A percentile compares a stretch with the other conserved stretches of the same genome.
phyloP scores from a whole-genome alignment of 2,113 vertebrate genomes.

The Arothron firmamentum region DNA sequence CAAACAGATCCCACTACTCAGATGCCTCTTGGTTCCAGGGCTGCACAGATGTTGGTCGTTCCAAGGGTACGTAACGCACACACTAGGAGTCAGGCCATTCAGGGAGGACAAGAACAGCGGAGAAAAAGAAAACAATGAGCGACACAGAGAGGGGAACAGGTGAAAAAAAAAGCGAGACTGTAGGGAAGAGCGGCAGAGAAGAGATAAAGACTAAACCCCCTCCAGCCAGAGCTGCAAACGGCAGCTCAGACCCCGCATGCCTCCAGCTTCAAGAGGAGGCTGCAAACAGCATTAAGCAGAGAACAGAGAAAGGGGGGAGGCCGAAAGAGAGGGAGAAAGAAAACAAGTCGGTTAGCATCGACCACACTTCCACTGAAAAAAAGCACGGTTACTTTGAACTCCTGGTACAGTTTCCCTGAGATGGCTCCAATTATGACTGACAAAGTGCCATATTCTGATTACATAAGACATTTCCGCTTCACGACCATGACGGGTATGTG shows the following conservation, averaged over 20 bases:
- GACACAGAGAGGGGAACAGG: slow-evolving; percentile 14
- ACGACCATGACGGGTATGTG: too few species aligned
- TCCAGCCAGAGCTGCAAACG: slow-evolving; percentile 21
- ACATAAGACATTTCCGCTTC: background rate
- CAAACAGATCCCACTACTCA: too few species aligned
- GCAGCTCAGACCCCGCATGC: slow-evolving; percentile 9
- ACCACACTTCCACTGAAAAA: slow-evolving; percentile 21
- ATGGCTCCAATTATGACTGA: background rate
- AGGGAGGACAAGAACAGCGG: background rate
- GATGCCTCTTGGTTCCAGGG: too few species aligned
- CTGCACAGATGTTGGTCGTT: too few species aligned
- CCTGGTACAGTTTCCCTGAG: background rate
- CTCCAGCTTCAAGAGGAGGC: slow-evolving; percentile 8
- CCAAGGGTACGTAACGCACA: too few species aligned
- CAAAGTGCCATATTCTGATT: background rate
- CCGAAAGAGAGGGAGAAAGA: slow-evolving; percentile 22
- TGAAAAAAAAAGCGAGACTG: slow-evolving; percentile 1
- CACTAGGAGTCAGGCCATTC: too few species aligned
- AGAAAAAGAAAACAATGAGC: slow-evolving; percentile 21
- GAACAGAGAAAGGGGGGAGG: background rate
- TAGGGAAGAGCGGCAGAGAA: slow-evolving; percentile 14
- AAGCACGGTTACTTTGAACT: background rate
- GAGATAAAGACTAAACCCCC: slow-evolving; percentile 37
- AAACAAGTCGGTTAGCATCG: slow-evolving; percentile 4
- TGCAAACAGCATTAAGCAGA: slow-evolving; percentile 10